Base-by-base conservation (phyloP, 2,113 vertebrate genomes). In the Colossoma macropomum region DNA sequence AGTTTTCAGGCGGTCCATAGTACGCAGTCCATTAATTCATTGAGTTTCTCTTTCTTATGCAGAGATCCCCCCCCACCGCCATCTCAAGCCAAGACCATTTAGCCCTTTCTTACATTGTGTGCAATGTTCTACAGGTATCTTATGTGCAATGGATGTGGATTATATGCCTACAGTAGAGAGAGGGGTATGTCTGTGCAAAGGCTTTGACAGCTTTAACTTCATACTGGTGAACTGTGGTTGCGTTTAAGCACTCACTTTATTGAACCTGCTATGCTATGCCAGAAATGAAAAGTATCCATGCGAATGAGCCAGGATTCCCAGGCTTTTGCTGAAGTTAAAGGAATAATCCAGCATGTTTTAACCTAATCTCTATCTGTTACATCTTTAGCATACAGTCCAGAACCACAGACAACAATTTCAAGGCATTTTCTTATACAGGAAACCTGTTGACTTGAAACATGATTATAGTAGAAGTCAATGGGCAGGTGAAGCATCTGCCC, bases 1-100 rank as follows among this genome's bases (percentile, higher is more conserved):
- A 87, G 86, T 85, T 86, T 79, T 91, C 73, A 80, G 81, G 79
- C 86, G 86, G 86, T 89, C 87, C 82, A 74, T 85, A 77, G 89
- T 82, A 88, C 89, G 89, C 86, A 84, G 54, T 89, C 87, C 4
- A 59, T 77, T 62, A 63, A 27, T 81, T 59, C 32, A 71, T 75
- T 63, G 23, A 48, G 38, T 63, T 66, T 70, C 25, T 72, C 54
- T 73, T 56, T 56, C 56, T 71, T 41, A 80, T 30, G 72, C 80
- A 68, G 80, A 54, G 80, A 66, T 60, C 50, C 23, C 59, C 28
- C 27, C 59, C 41, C 5, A 4, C 41, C 41, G 4, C 70, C n/a
- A 69, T 77, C 73, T 82, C 30, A 62, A 75, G 62, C 80, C 72
- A 75, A 83, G 81, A 80, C 85, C 50, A 19, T 73, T 70, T 34